Evolutionary conservation across 37 sponge, comb jelly and placozoan genomes (phyloP), one percentile per base, ranked within the genome.

Genomic region (Beroe ovata): DNA sequence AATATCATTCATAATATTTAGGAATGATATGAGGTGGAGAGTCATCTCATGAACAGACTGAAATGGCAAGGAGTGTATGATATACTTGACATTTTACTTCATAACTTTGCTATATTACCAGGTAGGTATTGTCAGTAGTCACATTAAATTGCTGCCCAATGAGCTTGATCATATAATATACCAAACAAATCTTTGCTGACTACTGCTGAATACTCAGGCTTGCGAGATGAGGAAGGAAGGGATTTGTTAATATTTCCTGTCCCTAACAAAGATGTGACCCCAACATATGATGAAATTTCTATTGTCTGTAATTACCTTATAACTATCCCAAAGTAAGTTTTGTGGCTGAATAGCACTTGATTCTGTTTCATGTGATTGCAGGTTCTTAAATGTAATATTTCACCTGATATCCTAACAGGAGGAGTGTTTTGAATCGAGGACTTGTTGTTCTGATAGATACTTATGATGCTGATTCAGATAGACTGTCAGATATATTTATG

Each of bases 181-280:
- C 21, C 21, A 4, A 16, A 61, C 8, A 16, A 16, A 20, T 26
- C 22, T 22, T 26, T 61, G 63, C 21, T 16, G 6, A 25, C 21
- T 61, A 61, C 21, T 61, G 23, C 8, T 61, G 3, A 4, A 26
- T 26, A 29, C 32, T 33, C 69, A 66, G 69, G 69, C 2, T 30
- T 66, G 8, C 29, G 69, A 66, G 69, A 66, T 66, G 3, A 29
- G 30, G 18, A 66, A 14, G 30, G 34, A 34, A 66, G 69, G 30
- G 36, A 25, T 29, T 30, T 66, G 34, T 66, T 66, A 37, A 66
- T 66, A 66, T 66, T 66, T 33, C 69, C 69, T 32, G 69, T 66
- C 16, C 69, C 69, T 32, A 30, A 66, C 34, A 66, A 66, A 30
- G 69, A 30, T 30, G 30, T 30, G 1, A 6, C 30, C 34, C 69